Conservation (phyloP, 1,140 invertebrate species). For the Sesamia nonagrioides region DNA sequence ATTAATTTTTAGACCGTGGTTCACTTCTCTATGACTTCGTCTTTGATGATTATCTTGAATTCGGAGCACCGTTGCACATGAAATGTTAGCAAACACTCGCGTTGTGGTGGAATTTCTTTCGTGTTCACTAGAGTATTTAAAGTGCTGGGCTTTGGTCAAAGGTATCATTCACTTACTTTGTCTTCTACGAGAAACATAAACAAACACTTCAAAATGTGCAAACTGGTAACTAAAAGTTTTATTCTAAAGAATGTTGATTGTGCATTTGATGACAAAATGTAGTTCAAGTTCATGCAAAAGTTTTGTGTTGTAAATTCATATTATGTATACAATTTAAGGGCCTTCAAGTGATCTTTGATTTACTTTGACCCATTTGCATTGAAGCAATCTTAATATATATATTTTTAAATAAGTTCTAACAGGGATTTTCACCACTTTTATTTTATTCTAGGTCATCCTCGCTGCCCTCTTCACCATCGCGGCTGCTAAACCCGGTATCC, state of each 20-base stretch:
- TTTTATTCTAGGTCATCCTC: constrained; percentile 67
- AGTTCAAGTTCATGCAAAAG: neutral
- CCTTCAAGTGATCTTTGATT: neutral
- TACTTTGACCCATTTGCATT: neutral
- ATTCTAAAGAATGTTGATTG: neutral
- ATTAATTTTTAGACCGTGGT: neutral
- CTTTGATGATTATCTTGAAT: constrained; percentile 76
- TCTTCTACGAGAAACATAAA: constrained; percentile 57
- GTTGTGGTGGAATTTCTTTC: constrained; percentile 61
- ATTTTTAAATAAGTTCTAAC: no score
- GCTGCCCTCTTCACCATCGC: constrained; percentile 69
- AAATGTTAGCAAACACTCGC: constrained; percentile 70
- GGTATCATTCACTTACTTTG: constrained; percentile 69
- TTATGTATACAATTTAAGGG: neutral
- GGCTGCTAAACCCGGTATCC: constrained; percentile 77
- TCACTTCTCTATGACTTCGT: constrained; percentile 1
- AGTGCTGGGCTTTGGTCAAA: constrained; percentile 45
- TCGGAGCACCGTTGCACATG: constrained; percentile 69
- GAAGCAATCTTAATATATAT: neutral
- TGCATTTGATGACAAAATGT: neutral
- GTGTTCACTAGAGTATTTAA: constrained; percentile 72
- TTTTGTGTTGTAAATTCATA: neutral
- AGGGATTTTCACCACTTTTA: neutral
- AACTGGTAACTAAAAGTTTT: constrained; percentile 68
- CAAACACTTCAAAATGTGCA: constrained; percentile 74